phyloP scores from a whole-genome alignment of 2,797 vertebrate genomes.

The Cuniculus paca region DNA sequence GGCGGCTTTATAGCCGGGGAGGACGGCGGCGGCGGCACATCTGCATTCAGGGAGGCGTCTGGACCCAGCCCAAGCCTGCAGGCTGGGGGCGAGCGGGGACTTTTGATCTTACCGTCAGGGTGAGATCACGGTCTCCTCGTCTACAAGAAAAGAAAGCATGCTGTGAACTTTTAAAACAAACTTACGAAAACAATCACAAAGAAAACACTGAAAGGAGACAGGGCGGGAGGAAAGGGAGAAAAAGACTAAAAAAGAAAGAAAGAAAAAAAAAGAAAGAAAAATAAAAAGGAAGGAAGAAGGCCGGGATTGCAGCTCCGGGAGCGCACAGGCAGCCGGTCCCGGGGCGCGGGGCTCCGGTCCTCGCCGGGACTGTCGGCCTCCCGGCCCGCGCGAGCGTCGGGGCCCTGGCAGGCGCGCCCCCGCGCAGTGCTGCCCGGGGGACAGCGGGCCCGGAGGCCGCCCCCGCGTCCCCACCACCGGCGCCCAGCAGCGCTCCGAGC shows the following conservation, averaged over 20 bases:
- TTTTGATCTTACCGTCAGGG: slow-evolving; percentile 90
- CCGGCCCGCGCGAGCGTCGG: background rate
- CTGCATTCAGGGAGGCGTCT: slow-evolving; percentile 87
- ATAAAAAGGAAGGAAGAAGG: background rate
- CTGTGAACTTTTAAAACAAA: slow-evolving; percentile 87
- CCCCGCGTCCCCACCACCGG: slow-evolving; percentile 89
- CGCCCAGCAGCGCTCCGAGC: slow-evolving; percentile 89
- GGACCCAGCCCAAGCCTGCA: slow-evolving; percentile 88
- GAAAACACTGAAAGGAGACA: slow-evolving; percentile 85
- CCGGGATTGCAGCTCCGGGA: slow-evolving; percentile 15
- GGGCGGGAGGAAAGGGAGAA: background rate
- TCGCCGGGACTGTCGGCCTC: background rate
- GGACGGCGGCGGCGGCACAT: slow-evolving; percentile 84
- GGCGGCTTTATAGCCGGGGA: slow-evolving; percentile 83
- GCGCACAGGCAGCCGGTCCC: slow-evolving; percentile 45
- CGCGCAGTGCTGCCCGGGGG: slow-evolving; percentile 81
- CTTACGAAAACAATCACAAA: slow-evolving; percentile 60
- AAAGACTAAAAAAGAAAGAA: background rate
- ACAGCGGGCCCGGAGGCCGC: background rate
- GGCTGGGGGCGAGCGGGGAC: slow-evolving; percentile 87
- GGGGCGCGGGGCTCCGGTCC: slow-evolving; percentile 37
- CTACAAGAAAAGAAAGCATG: slow-evolving; percentile 72
- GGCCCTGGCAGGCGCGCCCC: slow-evolving; percentile 84
- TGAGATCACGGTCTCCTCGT: slow-evolving; percentile 85
- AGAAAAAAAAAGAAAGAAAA: background rate